Evolutionary conservation across 2,888 invertebrate species (phyloP).

Genomic region (Amitus sp.): DNA sequence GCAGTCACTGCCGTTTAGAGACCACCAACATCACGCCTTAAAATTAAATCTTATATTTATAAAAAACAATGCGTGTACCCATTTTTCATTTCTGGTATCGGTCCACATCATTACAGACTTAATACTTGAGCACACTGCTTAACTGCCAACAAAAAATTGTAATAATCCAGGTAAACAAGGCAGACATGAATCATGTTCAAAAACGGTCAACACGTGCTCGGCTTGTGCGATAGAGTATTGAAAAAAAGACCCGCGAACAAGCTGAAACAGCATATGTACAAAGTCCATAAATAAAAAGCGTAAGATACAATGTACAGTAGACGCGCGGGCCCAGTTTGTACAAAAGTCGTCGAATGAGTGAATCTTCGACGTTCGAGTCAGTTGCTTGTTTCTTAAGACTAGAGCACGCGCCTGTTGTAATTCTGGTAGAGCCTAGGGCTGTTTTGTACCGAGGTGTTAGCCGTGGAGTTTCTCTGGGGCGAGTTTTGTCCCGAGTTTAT

Average conservation of each 20-base stretch:
- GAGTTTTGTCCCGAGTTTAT: slow-evolving; percentile 47
- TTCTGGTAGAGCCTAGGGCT: slow-evolving; percentile 62
- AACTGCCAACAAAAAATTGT: background rate
- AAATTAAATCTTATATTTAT: background rate
- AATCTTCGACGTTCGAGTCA: too few relatives aligned
- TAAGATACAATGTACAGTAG: too few relatives aligned
- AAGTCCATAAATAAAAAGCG: background rate
- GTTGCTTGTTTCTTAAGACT: slow-evolving; percentile 19
- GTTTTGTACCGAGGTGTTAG: slow-evolving; percentile 53
- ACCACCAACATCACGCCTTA: background rate
- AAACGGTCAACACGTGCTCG: too few relatives aligned
- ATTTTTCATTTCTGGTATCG: background rate
- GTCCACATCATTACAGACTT: background rate
- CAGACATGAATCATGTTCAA: too few relatives aligned
- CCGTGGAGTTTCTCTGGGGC: slow-evolving; percentile 44
- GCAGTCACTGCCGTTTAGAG: background rate
- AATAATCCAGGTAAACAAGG: too few relatives aligned
- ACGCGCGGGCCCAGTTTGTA: background rate
- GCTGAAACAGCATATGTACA: background rate
- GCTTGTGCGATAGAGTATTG: slow-evolving; percentile 1
- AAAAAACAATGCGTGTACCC: background rate
- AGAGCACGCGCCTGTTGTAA: slow-evolving; percentile 54
- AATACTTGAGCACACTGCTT: background rate
- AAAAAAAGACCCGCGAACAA: background rate
- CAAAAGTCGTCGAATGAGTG: background rate